These are phyloP conservation scores for Drosophila eohydei DNA, from an alignment of 2,888 invertebrate genomes.

Conservation along the genomic window DNA sequence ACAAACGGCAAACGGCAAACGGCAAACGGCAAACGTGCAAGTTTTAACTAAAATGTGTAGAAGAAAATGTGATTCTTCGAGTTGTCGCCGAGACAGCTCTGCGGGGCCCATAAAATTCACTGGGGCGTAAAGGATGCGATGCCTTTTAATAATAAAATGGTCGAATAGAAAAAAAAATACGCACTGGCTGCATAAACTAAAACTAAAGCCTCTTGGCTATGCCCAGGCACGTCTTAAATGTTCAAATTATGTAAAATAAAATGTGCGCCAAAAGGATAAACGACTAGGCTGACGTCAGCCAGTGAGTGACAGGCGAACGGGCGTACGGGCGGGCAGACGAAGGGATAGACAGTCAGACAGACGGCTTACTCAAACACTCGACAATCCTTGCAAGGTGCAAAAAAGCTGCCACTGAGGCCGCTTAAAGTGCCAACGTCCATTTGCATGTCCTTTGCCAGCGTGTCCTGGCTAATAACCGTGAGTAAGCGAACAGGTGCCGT, in stretches of 20 bases:
- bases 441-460: conserved; percentile 55
- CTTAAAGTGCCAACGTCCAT: conserved; percentile 52
- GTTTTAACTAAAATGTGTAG: conserved; percentile 70
- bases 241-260: conserved; percentile 80
- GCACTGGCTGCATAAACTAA: conserved; percentile 73
- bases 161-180: conserved; percentile 39
- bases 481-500: conserved; percentile 76
- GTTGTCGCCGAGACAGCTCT: conserved; percentile 28
- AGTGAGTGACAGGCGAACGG: conserved; percentile 59
- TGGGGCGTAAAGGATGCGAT: conserved; percentile 80
- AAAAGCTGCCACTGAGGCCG: conserved; percentile 55
- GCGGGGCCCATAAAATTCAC: conserved; percentile 70
- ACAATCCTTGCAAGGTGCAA: conserved; percentile 72
- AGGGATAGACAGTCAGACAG: conserved; percentile 15
- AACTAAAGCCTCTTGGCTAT: conserved; percentile 80
- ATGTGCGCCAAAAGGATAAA: conserved; percentile 74
- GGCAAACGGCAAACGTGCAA: conserved; percentile 69
- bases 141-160: conserved; percentile 70
- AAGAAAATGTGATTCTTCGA: conserved; percentile 53
- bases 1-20: conserved; percentile 30
- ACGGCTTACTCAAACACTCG: conserved; percentile 56
- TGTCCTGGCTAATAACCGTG: conserved; percentile 76
- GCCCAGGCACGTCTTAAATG: conserved; percentile 80
- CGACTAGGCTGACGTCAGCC: conserved; percentile 75
- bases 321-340: conserved; percentile 6